A percentile compares a stretch with the other conserved stretches of the same genome.
phyloP scores from a whole-genome alignment of 2,888 invertebrate genomes.

The Sinelater perroti region DNA sequence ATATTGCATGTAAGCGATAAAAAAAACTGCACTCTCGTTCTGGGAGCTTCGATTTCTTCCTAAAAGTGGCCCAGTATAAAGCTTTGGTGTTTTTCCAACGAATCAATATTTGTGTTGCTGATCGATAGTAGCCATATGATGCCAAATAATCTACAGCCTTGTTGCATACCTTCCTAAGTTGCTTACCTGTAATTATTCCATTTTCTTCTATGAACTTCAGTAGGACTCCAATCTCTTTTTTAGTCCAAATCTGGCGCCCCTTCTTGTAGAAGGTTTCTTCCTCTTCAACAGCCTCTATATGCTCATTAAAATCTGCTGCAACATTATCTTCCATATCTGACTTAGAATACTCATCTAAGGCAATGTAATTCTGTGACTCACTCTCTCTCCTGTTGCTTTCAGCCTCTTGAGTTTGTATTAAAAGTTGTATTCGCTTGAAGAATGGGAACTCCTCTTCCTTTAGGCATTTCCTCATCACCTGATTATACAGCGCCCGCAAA shows the following conservation, averaged over 20 bases:
- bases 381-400: slow-evolving; percentile 9
- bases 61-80: slow-evolving; percentile 28
- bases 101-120: slow-evolving; percentile 27
- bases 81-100: slow-evolving; percentile 33
- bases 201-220: slow-evolving; percentile 35
- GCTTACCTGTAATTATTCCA: slow-evolving; percentile 27
- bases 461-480: slow-evolving; percentile 28
- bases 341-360: slow-evolving; percentile 20
- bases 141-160: slow-evolving; percentile 29
- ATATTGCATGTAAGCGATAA: slow-evolving; percentile 28
- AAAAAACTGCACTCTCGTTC: slow-evolving; percentile 27
- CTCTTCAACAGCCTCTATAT: slow-evolving; percentile 14
- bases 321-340: slow-evolving; percentile 15
- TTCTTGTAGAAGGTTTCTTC: slow-evolving; percentile 25
- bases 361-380: slow-evolving; percentile 16
- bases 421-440: slow-evolving; percentile 31
- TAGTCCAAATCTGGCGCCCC: slow-evolving; percentile 34
- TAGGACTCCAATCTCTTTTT: slow-evolving; percentile 26
- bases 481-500: slow-evolving; percentile 33
- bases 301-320: slow-evolving; percentile 11
- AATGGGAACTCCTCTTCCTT: slow-evolving; percentile 36
- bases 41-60: slow-evolving; percentile 23
- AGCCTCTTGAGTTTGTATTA: slow-evolving; percentile 22
- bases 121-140: slow-evolving; percentile 21
- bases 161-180: slow-evolving; percentile 21